Conservation (phyloP, 2,888 invertebrate genomes). For the Lasius fuliginosus region DNA sequence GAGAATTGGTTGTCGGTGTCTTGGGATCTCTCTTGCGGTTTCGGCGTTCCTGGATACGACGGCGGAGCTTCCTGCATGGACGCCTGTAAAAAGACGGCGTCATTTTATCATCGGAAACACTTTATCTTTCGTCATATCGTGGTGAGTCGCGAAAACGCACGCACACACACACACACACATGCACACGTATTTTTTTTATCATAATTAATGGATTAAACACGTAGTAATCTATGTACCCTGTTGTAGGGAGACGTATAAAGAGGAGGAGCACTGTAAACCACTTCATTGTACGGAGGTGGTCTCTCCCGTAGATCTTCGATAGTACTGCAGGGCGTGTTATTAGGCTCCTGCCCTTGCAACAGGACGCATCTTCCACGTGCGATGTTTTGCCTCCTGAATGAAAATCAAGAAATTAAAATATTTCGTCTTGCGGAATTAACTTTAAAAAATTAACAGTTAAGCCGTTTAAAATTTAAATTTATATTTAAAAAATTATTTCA, state of each 20-base stretch:
- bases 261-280: slow-evolving; percentile 76
- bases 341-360: neutral
- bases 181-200: slow-evolving; percentile 8
- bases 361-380: neutral
- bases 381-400: neutral
- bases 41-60: slow-evolving; percentile 65
- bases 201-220: slow-evolving; percentile 20
- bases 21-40: slow-evolving; percentile 38
- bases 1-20: neutral
- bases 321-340: neutral
- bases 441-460: neutral
- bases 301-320: slow-evolving; percentile 69
- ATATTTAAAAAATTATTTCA: neutral
- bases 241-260: slow-evolving; percentile 72
- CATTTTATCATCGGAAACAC: slow-evolving; percentile 19
- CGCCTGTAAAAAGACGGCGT: slow-evolving; percentile 42
- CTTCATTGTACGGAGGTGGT: slow-evolving; percentile 82
- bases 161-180: too few relatives aligned
- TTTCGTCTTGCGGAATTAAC: neutral
- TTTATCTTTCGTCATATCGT: slow-evolving; percentile 36
- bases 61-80: slow-evolving; percentile 70
- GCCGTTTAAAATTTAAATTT: too few relatives aligned
- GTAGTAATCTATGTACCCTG: slow-evolving; percentile 62
- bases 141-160: neutral
- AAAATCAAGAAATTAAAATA: neutral